Evolutionary conservation across 30 jellyfish, hydroid and myxozoan species (phyloP), one percentile per base, ranked within the genome.

Genomic region (Phacellophora camtschatica): DNA sequence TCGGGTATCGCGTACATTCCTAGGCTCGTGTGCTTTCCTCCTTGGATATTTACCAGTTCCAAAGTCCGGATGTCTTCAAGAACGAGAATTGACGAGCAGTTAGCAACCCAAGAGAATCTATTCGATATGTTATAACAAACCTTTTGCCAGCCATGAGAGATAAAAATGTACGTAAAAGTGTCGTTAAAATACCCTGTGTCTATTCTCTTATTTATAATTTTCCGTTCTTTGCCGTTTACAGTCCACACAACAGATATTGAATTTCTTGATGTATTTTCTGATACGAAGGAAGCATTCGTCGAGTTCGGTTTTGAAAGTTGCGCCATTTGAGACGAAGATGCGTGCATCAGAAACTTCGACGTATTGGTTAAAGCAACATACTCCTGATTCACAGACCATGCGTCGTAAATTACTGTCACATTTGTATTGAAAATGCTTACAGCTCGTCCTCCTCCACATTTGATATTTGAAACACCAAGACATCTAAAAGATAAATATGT

Each of bases 1-100:
- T 49, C 67, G 35, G 48, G 29, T 6, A 80, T 49, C 70, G 84
- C 77, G 29, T 80, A 80, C 23, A 13, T 23, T 39, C 91, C 91
- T 12, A 54, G 16, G 6, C 37, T 25, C 33, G 31, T 50, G 35
- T 64, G 84, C 71, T 64, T 13, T 22, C 83, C 91, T 5, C 91
- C 91, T 19, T 70, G 51, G 0, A 80, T 20, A 57, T 28, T 50
- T 0, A 80, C 78, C 10, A 80, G 39, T 50, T 65, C 54, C 22
- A 80, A 66, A 1, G 68, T 53, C 13, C 37, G 55, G 7, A 80
- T 56, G 32, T 24, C 11, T 36, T 80, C 91, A 18, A 80, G 25
- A 1, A 58, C 91, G 31, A 57, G 20, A 7, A 65, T 78, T 3
- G 71, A 18, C 0, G 49, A 2, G 77, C 91, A 80, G 32, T 37